Percentiles rank a stretch among this genome's conserved stretches.
Conservation (phyloP, 2,888 invertebrate genomes). For the Allolobophora icterica region DNA sequence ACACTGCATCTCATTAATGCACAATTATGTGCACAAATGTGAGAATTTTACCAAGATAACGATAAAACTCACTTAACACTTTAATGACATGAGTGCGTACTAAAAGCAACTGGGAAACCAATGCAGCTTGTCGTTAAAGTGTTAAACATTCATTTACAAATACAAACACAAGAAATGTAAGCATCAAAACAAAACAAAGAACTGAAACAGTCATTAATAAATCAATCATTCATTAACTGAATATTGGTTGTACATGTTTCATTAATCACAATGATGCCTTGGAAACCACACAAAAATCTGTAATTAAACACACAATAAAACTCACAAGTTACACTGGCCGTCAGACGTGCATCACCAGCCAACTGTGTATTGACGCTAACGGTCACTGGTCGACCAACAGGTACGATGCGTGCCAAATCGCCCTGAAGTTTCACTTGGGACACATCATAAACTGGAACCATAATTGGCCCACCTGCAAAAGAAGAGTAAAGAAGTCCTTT, state of each 20-base stretch:
- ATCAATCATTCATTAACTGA: neutral
- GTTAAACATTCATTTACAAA: neutral
- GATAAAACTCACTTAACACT: neutral
- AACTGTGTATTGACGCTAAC: slow-evolving; percentile 67
- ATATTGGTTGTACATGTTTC: neutral
- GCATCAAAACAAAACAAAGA: neutral
- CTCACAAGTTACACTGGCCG: slow-evolving; percentile 68
- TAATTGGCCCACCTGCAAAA: slow-evolving; percentile 53
- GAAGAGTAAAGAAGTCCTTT: neutral
- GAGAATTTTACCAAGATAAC: neutral
- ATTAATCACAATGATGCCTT: neutral
- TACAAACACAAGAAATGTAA: neutral
- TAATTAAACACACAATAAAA: neutral
- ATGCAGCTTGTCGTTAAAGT: no score
- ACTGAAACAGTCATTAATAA: neutral
- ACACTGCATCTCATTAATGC: neutral
- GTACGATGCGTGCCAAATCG: slow-evolving; percentile 66
- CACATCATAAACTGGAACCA: slow-evolving; percentile 53
- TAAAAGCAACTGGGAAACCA: no score
- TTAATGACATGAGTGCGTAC: no score
- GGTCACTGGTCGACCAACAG: slow-evolving; percentile 65
- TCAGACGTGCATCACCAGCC: slow-evolving; percentile 66
- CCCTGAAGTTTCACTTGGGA: slow-evolving; percentile 56
- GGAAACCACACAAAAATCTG: neutral
- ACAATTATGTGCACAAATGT: neutral